phyloP scores from a whole-genome alignment of 1,140 invertebrate species.

The Drosophila bocki region DNA sequence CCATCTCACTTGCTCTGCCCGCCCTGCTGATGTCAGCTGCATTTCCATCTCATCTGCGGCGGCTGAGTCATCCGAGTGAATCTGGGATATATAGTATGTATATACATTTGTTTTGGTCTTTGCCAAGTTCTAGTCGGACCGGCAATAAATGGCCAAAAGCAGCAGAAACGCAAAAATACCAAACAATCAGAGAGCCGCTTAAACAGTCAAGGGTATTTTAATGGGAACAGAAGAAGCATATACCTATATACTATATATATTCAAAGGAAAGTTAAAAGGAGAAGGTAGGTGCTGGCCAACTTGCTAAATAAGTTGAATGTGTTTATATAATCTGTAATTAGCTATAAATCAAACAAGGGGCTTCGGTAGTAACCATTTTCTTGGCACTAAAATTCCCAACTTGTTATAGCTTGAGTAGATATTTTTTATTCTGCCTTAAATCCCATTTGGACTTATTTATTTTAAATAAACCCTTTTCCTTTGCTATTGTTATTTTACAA shows the following conservation, averaged over 20 bases:
- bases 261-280: not conserved
- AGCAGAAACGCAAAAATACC: constrained; percentile 32
- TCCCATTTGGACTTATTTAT: not conserved
- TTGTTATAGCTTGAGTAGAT: not conserved
- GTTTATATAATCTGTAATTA: too few relatives aligned
- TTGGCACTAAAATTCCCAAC: not conserved
- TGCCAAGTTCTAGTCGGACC: constrained; percentile 43
- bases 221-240: not conserved
- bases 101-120: constrained; percentile 46
- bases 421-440: not conserved
- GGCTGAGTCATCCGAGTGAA: constrained; percentile 24
- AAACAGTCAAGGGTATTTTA: not conserved
- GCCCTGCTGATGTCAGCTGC: constrained; percentile 39
- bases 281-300: too few relatives aligned
- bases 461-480: too few relatives aligned
- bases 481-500: not conserved
- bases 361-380: not conserved
- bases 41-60: constrained; percentile 25
- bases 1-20: constrained; percentile 3
- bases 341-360: too few relatives aligned
- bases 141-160: constrained; percentile 52
- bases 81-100: constrained; percentile 13
- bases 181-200: constrained; percentile 18
- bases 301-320: not conserved
- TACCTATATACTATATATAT: not conserved